phyloP scores from a whole-genome alignment of 2,113 vertebrate species.

The Myanophis thanlyinensis region DNA sequence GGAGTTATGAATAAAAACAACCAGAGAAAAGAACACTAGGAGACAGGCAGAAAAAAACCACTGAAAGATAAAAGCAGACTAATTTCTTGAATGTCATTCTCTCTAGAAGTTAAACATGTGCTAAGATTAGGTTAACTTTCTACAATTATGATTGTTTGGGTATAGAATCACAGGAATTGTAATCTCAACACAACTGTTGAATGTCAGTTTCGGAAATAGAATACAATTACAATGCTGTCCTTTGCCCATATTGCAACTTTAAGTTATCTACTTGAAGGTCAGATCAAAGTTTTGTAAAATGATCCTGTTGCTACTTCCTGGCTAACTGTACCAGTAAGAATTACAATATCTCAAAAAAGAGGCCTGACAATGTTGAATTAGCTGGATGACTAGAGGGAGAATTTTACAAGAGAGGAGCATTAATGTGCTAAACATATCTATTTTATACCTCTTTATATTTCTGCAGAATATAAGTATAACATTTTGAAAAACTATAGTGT shows the following conservation, averaged over 20 bases:
- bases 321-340: background rate
- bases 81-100: background rate
- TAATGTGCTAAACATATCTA: background rate
- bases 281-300: background rate
- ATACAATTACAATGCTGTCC: background rate
- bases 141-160: background rate
- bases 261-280: background rate
- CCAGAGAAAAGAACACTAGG: background rate
- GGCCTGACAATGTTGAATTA: background rate
- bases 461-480: background rate
- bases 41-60: background rate
- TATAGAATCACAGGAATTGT: background rate
- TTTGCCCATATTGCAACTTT: background rate
- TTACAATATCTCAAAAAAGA: background rate
- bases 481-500: background rate
- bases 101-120: background rate
- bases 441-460: background rate
- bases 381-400: background rate
- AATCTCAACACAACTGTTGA: background rate
- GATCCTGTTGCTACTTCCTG: background rate
- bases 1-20: background rate
- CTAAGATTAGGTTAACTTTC: background rate
- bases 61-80: background rate
- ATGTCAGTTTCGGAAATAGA: background rate
- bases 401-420: background rate